Conservation (phyloP, 2,113 vertebrate genomes). For the Neotoma lepida region DNA sequence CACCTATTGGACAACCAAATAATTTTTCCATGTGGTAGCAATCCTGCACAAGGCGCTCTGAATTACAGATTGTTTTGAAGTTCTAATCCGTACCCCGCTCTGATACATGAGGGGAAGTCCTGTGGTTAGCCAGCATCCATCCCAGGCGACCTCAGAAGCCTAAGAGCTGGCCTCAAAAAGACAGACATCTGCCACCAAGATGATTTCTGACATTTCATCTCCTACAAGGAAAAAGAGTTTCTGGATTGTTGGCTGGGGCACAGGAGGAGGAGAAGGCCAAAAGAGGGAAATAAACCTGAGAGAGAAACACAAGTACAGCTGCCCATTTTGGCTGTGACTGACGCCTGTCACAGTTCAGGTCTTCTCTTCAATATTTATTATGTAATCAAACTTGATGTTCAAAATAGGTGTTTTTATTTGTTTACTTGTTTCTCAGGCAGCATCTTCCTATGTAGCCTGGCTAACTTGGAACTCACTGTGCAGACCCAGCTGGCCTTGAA, state of each 20-base stretch:
- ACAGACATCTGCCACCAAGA: background rate
- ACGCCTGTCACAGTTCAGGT: background rate
- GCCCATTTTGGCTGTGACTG: background rate
- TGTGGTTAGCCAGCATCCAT: background rate
- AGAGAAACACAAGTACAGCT: background rate
- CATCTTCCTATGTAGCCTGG: background rate
- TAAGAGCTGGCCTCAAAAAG: background rate
- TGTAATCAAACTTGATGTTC: background rate
- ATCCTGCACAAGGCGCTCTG: background rate
- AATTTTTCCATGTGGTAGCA: background rate
- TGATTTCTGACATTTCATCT: background rate
- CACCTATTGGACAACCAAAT: background rate
- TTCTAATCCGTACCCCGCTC: background rate
- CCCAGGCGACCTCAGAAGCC: background rate
- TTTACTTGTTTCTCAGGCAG: background rate
- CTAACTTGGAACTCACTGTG: no score
- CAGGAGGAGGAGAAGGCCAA: background rate
- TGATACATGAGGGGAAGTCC: background rate
- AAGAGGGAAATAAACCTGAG: background rate
- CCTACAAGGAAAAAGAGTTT: background rate
- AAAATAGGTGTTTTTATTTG: background rate
- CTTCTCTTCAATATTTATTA: background rate
- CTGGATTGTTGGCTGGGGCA: background rate
- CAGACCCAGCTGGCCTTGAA: background rate
- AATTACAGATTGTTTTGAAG: constrained; percentile 19